Evolutionary conservation across 2,888 invertebrate genomes (phyloP), one percentile per base, ranked within the genome.

Genomic region (Pyrgus malvae): DNA sequence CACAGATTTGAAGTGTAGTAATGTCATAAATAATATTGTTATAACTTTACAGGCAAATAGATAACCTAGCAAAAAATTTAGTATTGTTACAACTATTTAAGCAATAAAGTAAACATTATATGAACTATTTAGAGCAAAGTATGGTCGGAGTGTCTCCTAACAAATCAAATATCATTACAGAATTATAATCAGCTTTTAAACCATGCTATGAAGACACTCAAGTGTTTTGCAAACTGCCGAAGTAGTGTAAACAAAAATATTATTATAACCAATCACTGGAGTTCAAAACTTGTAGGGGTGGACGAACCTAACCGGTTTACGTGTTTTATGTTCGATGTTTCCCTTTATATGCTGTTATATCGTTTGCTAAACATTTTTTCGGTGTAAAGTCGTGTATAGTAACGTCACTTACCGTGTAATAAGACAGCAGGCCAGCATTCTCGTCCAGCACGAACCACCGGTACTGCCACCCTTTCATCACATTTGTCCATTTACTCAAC

Each of bases 381-480:
- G 46, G 55, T 50, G 53, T 56, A 16, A 27, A 58, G 48, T 48
- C 19, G 44, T 45, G 6, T 5, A 55, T 61, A 60, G 57, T 72
- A 77, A 86, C 79, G 88, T 85, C 88, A 53, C 53, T 93, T 91
- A 98, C 98, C 83, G 99, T 99, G 80, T 98, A 99, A 88, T 99
- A 99, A 5, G 98, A 97, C 57, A 99, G 92, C 59, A 99, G 92
- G 48, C 98, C 99, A 68, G 97, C 96, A 87, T 96, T 97, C 85
- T 98, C 98, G 90, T 99, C 99, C 70, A 99, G 90, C 70, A 99
- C 99, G 91, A 99, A 99, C 98, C 99, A 99, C 67, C 99, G 94
- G 91, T 98, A 99, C 87, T 99, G 99, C 99, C 99, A 99, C 66
- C 99, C 99, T 83, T 97, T 97, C 93, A 98, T 97, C 76, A 98